Evolutionary conservation across 2,888 invertebrate species (phyloP).

Genomic region (Mesorhabditis spiculigera): DNA sequence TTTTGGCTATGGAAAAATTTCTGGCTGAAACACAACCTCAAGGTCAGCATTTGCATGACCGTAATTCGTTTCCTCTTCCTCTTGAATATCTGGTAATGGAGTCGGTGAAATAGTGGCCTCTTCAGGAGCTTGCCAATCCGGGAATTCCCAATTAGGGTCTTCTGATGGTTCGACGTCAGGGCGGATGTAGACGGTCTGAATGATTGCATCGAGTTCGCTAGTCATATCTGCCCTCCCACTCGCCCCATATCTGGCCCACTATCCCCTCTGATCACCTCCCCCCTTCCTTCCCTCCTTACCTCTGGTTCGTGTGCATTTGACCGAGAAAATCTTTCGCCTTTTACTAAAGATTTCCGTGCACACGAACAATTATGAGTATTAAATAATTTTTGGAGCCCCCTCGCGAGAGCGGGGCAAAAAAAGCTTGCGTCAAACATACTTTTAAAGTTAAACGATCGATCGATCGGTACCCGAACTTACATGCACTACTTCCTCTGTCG

Average conservation of each 20-base stretch:
- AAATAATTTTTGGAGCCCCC: no score
- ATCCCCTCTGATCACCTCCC: conserved; percentile 6
- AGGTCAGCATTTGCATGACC: no score
- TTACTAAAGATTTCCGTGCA: conserved; percentile 43
- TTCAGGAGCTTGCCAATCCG: neutral
- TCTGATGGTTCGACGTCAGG: neutral
- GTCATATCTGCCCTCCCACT: neutral
- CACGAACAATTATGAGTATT: no score
- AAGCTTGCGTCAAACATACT: no score
- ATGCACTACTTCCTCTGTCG: conserved; percentile 8
- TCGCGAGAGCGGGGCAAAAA: no score
- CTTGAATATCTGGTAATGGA: neutral
- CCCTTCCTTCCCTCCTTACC: no score
- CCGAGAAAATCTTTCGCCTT: conserved; percentile 38
- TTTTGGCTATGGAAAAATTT: neutral
- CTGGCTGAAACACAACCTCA: neutral
- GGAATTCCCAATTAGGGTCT: neutral
- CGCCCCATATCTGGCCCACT: neutral
- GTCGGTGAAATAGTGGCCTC: neutral
- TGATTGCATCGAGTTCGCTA: no score
- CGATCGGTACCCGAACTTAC: no score
- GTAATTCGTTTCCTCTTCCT: no score
- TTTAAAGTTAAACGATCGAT: no score
- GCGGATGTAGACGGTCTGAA: neutral
- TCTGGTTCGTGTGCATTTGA: conserved; percentile 3